Conservation (phyloP, 2,113 vertebrate genomes). For the Sturnira hondurensis region DNA sequence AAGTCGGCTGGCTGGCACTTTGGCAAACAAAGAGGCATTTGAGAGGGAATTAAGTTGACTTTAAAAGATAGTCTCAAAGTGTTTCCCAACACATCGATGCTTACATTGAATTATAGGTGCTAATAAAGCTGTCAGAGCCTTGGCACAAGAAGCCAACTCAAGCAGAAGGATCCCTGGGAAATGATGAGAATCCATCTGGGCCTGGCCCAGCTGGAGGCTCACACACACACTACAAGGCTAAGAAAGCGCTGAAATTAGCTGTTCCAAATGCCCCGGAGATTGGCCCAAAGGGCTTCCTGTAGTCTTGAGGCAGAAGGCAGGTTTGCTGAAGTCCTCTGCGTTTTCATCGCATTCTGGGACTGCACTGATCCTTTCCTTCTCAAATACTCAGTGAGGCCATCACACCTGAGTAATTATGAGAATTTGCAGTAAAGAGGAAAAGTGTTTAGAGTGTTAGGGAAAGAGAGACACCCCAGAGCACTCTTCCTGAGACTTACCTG, state of each 20-base stretch:
- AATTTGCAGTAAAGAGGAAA: neutral
- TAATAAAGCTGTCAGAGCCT: slow-evolving; percentile 83
- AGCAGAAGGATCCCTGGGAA: slow-evolving; percentile 72
- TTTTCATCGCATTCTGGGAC: slow-evolving; percentile 45
- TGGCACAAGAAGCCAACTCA: slow-evolving; percentile 70
- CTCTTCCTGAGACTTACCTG: neutral
- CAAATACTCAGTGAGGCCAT: slow-evolving; percentile 36
- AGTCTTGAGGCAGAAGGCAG: slow-evolving; percentile 56
- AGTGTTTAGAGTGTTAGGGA: neutral
- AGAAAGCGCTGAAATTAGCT: slow-evolving; percentile 34
- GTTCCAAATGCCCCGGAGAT: neutral
- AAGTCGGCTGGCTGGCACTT: slow-evolving; percentile 72
- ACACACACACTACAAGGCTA: slow-evolving; percentile 49
- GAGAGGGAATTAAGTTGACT: slow-evolving; percentile 75
- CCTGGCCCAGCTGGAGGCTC: slow-evolving; percentile 57
- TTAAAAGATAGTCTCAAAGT: slow-evolving; percentile 79
- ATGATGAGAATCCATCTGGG: slow-evolving; percentile 71
- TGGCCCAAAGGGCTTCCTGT: slow-evolving; percentile 60
- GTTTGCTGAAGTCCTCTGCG: slow-evolving; percentile 49
- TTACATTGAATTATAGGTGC: slow-evolving; percentile 78
- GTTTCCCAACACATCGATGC: slow-evolving; percentile 74
- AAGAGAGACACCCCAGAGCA: neutral
- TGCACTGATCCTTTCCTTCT: slow-evolving; percentile 64
- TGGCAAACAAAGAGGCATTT: slow-evolving; percentile 77
- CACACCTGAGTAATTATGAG: neutral